phyloP scores from a whole-genome alignment of 2,797 vertebrate genomes.

The Platalea minor region DNA sequence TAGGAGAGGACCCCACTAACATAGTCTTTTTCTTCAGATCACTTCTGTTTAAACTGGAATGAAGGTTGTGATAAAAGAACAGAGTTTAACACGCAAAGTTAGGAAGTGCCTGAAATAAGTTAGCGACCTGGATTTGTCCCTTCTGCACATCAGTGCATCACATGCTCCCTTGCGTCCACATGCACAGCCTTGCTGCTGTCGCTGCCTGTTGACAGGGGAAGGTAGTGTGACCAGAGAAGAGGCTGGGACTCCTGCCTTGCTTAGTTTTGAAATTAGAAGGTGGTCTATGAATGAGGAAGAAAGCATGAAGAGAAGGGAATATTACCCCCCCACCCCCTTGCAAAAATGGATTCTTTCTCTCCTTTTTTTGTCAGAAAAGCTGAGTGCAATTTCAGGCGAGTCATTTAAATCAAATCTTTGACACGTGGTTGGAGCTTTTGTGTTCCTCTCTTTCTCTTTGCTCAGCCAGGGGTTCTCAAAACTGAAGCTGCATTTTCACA shows the following conservation, averaged over 20 bases:
- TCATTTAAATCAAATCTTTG: constrained; percentile 64
- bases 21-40: neutral
- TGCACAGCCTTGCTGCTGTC: neutral
- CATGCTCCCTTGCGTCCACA: rapidly evolving
- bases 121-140: neutral
- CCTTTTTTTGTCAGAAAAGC: neutral
- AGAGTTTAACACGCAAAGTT: neutral
- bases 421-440: constrained; percentile 59
- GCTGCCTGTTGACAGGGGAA: neutral
- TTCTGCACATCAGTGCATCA: neutral
- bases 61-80: neutral
- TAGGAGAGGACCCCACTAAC: neutral
- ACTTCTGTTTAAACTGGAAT: neutral
- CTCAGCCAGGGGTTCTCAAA: constrained; percentile 60
- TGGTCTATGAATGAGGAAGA: neutral
- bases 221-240: neutral
- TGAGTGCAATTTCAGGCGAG: constrained; percentile 5
- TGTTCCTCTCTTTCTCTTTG: constrained; percentile 56
- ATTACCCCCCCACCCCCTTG: neutral
- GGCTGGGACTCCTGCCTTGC: neutral
- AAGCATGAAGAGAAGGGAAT: neutral
- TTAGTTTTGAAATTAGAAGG: neutral
- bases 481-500: constrained; percentile 16
- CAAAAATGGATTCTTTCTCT: neutral
- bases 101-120: neutral